Conservation (phyloP, 1,140 invertebrate genomes). For the Pygmarrhopalites habei region DNA sequence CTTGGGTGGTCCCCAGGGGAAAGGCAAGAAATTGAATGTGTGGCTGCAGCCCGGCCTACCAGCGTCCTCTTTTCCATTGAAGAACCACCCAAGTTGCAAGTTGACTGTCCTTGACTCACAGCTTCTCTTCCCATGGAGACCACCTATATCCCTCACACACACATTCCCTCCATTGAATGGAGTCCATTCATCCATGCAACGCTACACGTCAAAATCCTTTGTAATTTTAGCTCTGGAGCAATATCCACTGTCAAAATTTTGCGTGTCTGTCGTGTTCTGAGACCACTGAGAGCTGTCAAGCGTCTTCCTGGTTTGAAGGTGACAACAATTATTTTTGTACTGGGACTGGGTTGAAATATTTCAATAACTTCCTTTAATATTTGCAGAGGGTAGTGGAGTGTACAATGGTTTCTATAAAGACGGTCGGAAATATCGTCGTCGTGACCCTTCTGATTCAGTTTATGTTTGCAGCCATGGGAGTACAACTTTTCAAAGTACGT, state of each 20-base stretch:
- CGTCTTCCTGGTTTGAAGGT: conserved; percentile 99
- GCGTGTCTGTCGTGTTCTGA: conserved; percentile 90
- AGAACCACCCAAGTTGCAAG: too few species aligned
- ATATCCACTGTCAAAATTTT: conserved; percentile 99
- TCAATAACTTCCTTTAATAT: not conserved
- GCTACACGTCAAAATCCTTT: too few species aligned
- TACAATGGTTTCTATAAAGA: conserved; percentile 98
- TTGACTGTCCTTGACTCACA: too few species aligned
- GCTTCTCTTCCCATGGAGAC: too few species aligned
- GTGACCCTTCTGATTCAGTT: conserved; percentile 98
- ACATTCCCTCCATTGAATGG: too few species aligned
- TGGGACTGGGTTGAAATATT: not conserved
- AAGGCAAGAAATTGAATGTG: too few species aligned
- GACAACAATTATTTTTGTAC: too few species aligned
- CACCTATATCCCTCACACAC: too few species aligned
- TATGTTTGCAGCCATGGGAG: conserved; percentile 99
- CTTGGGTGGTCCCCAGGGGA: too few species aligned
- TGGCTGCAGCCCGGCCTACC: too few species aligned
- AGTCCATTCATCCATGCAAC: too few species aligned
- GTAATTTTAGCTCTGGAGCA: conserved; percentile 78
- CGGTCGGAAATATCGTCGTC: conserved; percentile 98
- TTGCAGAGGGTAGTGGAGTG: conserved; percentile 97
- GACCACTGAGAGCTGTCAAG: conserved; percentile 97
- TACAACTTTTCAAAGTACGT: conserved; percentile 99
- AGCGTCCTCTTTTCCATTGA: too few species aligned